phyloP scores from a whole-genome alignment of 2,888 invertebrate genomes.

The Drosophila colorata region DNA sequence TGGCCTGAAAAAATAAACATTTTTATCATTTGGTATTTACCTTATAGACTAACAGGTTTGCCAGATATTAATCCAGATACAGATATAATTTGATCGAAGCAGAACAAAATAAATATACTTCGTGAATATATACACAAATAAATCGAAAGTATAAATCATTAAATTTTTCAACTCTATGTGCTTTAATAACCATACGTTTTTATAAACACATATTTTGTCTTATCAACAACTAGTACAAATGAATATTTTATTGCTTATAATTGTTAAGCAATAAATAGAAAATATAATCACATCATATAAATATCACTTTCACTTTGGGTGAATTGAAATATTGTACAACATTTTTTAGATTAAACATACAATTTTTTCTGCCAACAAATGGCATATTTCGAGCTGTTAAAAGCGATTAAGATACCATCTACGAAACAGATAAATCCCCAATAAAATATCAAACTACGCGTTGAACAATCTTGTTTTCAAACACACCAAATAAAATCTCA shows the following conservation, averaged over 20 bases:
- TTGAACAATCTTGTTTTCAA: constrained; percentile 29
- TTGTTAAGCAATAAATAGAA: constrained; percentile 3
- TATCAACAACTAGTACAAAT: no score
- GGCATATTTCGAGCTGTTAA: constrained; percentile 12
- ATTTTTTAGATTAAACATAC: neutral
- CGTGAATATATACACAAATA: no score
- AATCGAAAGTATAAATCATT: no score
- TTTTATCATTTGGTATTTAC: no score
- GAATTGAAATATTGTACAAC: constrained; percentile 12
- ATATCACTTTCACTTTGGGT: constrained; percentile 13
- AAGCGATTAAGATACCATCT: constrained; percentile 23
- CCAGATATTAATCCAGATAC: no score
- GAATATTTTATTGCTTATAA: neutral
- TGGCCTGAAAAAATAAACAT: no score
- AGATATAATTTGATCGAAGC: no score
- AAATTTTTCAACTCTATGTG: no score
- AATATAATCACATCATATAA: neutral
- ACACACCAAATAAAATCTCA: constrained; percentile 32
- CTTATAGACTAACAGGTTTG: no score
- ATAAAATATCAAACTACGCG: constrained; percentile 29
- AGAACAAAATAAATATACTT: no score
- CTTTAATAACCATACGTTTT: no score
- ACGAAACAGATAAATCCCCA: constrained; percentile 11
- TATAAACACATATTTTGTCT: no score
- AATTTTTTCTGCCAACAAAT: neutral